Evolutionary conservation across 2,797 vertebrate genomes (phyloP).

Genomic region (Sebastes minor): DNA sequence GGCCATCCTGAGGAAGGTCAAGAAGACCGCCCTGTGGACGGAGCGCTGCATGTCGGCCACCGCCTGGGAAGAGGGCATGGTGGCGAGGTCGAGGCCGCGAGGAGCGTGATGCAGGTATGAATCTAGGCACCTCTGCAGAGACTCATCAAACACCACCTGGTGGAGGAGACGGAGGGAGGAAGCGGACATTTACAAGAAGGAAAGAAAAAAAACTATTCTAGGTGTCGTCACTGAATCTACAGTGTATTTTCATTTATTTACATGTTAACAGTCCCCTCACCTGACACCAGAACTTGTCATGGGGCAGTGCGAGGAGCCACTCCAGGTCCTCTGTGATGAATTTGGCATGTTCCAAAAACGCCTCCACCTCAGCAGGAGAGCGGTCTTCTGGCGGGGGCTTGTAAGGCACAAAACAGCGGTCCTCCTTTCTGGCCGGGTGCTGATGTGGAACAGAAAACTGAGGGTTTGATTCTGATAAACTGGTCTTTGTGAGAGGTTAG

Average conservation of each 20-base stretch:
- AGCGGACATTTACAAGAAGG: not conserved
- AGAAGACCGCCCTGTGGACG: slow-evolving; percentile 88
- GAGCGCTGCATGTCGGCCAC: slow-evolving; percentile 84
- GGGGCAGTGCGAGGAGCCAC: slow-evolving; percentile 92
- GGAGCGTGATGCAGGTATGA: slow-evolving; percentile 90
- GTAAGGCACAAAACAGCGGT: slow-evolving; percentile 91
- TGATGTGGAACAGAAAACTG: slow-evolving; percentile 55
- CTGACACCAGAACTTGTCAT: slow-evolving; percentile 99
- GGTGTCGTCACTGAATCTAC: no score
- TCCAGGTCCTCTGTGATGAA: slow-evolving; percentile 93
- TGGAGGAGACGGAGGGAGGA: not conserved
- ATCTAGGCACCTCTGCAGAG: slow-evolving; percentile 92
- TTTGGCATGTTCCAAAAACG: slow-evolving; percentile 89
- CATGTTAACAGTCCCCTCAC: slow-evolving; percentile 62
- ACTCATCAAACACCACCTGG: slow-evolving; percentile 95
- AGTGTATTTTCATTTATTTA: no score
- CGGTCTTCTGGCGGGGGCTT: slow-evolving; percentile 83
- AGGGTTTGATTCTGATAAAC: not conserved
- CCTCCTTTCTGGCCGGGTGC: slow-evolving; percentile 90
- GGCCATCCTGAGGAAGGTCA: slow-evolving; percentile 95
- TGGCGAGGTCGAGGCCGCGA: slow-evolving; percentile 83
- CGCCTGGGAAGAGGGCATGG: slow-evolving; percentile 73
- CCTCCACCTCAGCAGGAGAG: slow-evolving; percentile 87
- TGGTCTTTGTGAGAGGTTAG: not conserved
- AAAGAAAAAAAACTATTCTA: not conserved